Base-by-base conservation (phyloP, 2,888 invertebrate species). In the Fissipunctia ypsillon region DNA sequence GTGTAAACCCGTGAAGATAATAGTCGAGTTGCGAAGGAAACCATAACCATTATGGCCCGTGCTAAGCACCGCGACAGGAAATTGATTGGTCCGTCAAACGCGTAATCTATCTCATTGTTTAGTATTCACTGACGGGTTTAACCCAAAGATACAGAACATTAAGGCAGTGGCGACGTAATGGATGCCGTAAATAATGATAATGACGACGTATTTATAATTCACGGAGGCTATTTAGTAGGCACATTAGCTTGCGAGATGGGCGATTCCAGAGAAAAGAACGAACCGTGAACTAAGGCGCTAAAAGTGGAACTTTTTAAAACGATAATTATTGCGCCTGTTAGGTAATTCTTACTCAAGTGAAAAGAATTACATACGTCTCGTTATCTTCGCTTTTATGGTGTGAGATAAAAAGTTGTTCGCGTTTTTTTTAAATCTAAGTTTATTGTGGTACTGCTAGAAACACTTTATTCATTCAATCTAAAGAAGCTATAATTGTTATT, bases 21-120 rank as follows among this genome's bases (percentile, higher is more conserved):
- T 88, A 83, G 80, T 84, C 71, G 43, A 81, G 78, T 85, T 84
- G 80, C 78, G 80, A 86, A 87, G 88, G 88, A 89, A 89, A 88
- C 87, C 56, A 87, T 88, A 89, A 87, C 88, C 84, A 88, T 90
- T 87, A 89, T 79, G 28, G 84, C 78, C 69, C 84, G 84, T 84
- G 85, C 87, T 82, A 76, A 82, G 84, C 72, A 78, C 76, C 54
- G 63, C 54, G 60, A 64, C 71, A 78, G 78, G 83, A 80, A 84
- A 86, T 84, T 83, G 80, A 85, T 81, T 67, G 69, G 78, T 69
- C 50, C 67, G 57, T 80, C 83, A 76, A 66, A 67, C 63, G 61
- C 54, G 65, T 59, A 63, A 67, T 48, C 38, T 78, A 68, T 77
- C 77, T 77, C 69, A 75, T 79, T 74, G 69, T 78, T 67, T 56